Evolutionary conservation across 92 coral and sea anemone genomes (phyloP).

Genomic region (Heteractis magnifica): DNA sequence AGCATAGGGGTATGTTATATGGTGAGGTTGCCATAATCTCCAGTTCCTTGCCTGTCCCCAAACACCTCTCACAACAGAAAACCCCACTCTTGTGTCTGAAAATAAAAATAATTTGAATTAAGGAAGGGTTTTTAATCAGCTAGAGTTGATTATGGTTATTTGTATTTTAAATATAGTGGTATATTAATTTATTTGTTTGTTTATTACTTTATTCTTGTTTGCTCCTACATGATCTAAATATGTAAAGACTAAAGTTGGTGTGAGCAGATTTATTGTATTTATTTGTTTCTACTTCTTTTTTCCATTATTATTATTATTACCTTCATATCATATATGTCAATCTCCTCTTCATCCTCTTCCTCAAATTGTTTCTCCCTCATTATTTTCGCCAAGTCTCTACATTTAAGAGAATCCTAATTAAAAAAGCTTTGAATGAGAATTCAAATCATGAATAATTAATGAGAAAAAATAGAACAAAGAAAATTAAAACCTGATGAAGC

Average conservation of each 20-base stretch:
- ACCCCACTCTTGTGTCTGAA: constrained; percentile 31
- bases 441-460: too few relatives aligned
- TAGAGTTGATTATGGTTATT: too few relatives aligned
- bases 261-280: too few relatives aligned
- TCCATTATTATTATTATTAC: background rate
- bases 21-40: constrained; percentile 26
- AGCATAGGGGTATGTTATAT: constrained; percentile 25
- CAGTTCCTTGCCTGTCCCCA: constrained; percentile 29
- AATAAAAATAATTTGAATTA: background rate
- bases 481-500: too few relatives aligned
- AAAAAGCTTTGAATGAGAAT: too few relatives aligned
- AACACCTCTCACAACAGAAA: constrained; percentile 16
- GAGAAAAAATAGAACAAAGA: too few relatives aligned
- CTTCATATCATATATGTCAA: constrained; percentile 33
- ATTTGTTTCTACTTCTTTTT: too few relatives aligned
- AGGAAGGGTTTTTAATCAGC: background rate
- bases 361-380: constrained; percentile 27
- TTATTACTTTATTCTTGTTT: too few relatives aligned
- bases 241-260: too few relatives aligned
- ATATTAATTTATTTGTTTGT: too few relatives aligned
- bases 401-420: constrained; percentile 18
- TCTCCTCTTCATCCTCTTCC: constrained; percentile 18
- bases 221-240: too few relatives aligned
- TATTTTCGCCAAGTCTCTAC: constrained; percentile 18
- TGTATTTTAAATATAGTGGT: too few relatives aligned